Conservation (phyloP, 2,888 invertebrate genomes). For the Pecten maximus region DNA sequence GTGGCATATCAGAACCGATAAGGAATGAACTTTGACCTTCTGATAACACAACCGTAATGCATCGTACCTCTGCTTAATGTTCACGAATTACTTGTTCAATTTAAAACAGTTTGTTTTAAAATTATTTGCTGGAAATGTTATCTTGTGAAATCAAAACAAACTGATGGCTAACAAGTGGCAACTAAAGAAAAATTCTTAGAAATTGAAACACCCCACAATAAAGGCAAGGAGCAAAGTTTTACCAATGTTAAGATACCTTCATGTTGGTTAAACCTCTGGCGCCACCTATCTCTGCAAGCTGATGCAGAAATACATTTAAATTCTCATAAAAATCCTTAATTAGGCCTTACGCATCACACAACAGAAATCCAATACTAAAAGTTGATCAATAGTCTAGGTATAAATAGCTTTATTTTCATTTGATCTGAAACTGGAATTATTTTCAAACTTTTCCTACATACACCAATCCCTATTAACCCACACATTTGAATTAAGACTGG, state of each 20-base stretch:
- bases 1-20: neutral
- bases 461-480: no score
- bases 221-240: neutral
- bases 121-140: neutral
- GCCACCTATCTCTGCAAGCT: constrained; percentile 22
- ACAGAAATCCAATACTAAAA: neutral
- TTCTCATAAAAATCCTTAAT: no score
- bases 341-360: no score
- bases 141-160: constrained; percentile 24
- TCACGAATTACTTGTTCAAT: neutral
- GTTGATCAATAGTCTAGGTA: no score
- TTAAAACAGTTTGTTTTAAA: neutral
- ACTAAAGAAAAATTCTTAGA: neutral
- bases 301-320: neutral
- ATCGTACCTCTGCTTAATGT: neutral
- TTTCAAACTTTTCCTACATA: no score
- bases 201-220: neutral
- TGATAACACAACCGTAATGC: neutral
- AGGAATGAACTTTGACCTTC: neutral
- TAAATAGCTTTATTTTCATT: no score
- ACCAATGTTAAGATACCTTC: neutral
- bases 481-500: no score
- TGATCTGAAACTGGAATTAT: no score
- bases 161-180: neutral
- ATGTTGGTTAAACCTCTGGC: neutral